Evolutionary conservation across 2,113 vertebrate species (phyloP).

Genomic region (Leptosomus discolor): DNA sequence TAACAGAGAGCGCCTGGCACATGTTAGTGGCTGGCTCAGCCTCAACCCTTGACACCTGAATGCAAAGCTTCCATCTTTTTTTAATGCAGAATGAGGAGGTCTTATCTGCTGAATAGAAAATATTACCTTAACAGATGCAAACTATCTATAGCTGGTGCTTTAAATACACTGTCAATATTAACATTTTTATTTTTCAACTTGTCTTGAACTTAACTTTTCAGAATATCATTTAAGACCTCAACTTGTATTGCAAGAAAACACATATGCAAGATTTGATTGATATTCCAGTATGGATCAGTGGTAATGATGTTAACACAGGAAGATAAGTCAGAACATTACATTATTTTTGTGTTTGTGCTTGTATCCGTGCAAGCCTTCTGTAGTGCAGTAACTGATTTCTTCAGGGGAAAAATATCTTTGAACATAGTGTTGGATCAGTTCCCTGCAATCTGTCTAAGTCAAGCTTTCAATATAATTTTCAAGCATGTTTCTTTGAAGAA

Average conservation of each 20-base stretch:
- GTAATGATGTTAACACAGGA: background rate
- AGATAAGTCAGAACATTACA: background rate
- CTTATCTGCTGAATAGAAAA: background rate
- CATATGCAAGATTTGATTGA: background rate
- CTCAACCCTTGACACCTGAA: no score
- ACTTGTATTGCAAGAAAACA: background rate
- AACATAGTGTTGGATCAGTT: background rate
- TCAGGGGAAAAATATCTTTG: slow-evolving; percentile 14
- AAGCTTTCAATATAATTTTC: slow-evolving; percentile 26
- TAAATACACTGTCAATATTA: background rate
- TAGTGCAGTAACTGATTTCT: slow-evolving; percentile 16
- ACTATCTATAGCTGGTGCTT: background rate
- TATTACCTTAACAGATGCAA: background rate
- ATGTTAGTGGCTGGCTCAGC: no score
- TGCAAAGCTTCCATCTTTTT: background rate
- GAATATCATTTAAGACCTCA: background rate
- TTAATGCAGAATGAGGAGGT: background rate
- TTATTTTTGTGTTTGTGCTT: background rate
- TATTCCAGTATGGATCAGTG: background rate
- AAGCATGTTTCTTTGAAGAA: slow-evolving; percentile 20
- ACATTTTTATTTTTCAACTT: background rate
- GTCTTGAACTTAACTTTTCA: background rate
- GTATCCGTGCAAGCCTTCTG: background rate
- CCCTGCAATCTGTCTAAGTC: slow-evolving; percentile 43
- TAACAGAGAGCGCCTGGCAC: no score